Conservation (phyloP, 2,113 vertebrate species). For the Scomber colias region DNA sequence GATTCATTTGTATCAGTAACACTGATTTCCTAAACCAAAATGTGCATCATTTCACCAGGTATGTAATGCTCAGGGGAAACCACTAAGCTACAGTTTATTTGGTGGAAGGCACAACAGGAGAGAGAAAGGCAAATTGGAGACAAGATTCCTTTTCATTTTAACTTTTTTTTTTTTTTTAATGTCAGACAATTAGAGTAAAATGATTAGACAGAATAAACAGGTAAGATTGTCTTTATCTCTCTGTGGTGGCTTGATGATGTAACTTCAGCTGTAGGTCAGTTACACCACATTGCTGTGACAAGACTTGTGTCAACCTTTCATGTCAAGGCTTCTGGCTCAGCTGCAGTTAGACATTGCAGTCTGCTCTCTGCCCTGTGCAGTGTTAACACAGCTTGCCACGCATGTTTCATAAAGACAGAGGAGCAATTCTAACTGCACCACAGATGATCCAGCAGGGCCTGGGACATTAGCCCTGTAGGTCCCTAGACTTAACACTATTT, state of each 20-base stretch:
- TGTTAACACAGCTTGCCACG: constrained; percentile 12
- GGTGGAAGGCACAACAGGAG: constrained; percentile 18
- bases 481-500: neutral
- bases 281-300: neutral
- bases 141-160: constrained; percentile 12
- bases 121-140: constrained; percentile 3
- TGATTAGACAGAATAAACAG: neutral
- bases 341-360: neutral
- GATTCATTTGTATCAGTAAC: constrained; percentile 24
- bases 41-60: constrained; percentile 9
- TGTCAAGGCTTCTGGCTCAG: constrained; percentile 4
- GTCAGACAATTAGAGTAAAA: constrained; percentile 38
- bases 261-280: neutral
- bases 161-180: constrained; percentile 6
- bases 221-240: neutral
- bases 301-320: neutral
- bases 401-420: constrained; percentile 10
- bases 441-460: neutral
- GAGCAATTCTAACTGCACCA: neutral
- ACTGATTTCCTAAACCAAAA: constrained; percentile 31
- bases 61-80: constrained; percentile 23
- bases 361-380: constrained; percentile 24
- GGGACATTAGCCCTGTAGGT: neutral
- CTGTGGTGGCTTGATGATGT: neutral
- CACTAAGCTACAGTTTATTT: neutral